Percentiles rank a stretch among this genome's conserved stretches.
These are phyloP conservation scores for Galerucella pusilla DNA, from an alignment of 2,888 invertebrate genomes.

Conservation along the genomic window DNA sequence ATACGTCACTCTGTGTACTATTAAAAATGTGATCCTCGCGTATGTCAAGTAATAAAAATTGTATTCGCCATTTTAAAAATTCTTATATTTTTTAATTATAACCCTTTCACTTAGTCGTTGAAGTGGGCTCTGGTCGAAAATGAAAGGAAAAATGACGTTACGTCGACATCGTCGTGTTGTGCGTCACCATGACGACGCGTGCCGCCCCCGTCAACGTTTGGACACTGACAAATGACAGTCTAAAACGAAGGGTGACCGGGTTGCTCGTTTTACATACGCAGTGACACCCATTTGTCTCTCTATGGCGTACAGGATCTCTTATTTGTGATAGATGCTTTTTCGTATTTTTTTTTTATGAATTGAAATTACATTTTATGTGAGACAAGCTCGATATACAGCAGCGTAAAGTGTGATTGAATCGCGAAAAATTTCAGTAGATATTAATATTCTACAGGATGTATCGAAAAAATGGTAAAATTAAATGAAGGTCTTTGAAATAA, in stretches of 20 bases:
- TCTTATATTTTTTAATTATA: background rate
- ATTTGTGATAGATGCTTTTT: constrained; percentile 15
- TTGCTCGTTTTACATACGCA: constrained; percentile 67
- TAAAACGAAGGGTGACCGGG: constrained; percentile 63
- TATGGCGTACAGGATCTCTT: constrained; percentile 44
- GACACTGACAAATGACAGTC: constrained; percentile 67
- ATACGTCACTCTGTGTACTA: too few species aligned
- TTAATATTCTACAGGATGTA: background rate
- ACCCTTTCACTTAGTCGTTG: constrained; percentile 28
- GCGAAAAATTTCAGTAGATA: background rate
- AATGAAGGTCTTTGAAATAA: background rate
- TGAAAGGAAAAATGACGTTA: constrained; percentile 46
- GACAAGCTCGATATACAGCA: background rate
- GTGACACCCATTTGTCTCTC: constrained; percentile 67
- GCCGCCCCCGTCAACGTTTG: constrained; percentile 60
- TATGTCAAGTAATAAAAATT: background rate
- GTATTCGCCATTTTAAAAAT: background rate
- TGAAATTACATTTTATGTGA: background rate
- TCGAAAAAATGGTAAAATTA: too few species aligned
- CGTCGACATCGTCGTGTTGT: constrained; percentile 51
- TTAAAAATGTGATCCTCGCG: background rate
- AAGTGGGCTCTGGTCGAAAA: constrained; percentile 41
- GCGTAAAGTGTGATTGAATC: background rate
- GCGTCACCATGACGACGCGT: constrained; percentile 56
- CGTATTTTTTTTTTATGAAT: too few species aligned